These are phyloP conservation scores for Enteromius thamalakanensis DNA, from an alignment of 2,797 vertebrate species.

Conservation along the genomic window DNA sequence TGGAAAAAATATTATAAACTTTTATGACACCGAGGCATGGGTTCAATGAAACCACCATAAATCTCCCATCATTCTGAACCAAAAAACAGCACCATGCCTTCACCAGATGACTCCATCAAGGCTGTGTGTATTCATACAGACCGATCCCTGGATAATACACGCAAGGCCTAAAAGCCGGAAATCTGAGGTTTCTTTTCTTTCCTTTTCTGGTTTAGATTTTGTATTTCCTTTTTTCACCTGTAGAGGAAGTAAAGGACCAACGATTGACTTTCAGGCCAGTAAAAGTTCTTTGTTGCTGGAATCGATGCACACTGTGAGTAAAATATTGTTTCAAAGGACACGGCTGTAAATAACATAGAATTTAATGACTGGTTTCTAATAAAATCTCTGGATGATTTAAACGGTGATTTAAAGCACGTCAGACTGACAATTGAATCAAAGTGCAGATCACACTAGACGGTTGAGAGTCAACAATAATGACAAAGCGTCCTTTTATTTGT, in stretches of 20 bases:
- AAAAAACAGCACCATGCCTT: constrained; percentile 55
- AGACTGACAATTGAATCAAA: constrained; percentile 21
- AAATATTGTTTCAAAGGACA: constrained; percentile 14
- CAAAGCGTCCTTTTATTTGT: constrained; percentile 21
- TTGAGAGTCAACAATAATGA: constrained; percentile 55
- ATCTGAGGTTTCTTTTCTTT: constrained; percentile 24
- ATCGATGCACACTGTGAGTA: constrained; percentile 9
- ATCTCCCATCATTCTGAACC: constrained; percentile 58
- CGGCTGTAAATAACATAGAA: neutral
- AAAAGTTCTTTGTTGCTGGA: constrained; percentile 10
- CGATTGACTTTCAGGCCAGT: neutral
- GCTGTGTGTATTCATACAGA: constrained; percentile 42
- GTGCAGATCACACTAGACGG: constrained; percentile 10
- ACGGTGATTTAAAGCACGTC: neutral
- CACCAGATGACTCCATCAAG: constrained; percentile 56
- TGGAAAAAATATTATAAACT: constrained; percentile 70
- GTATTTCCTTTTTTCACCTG: constrained; percentile 26
- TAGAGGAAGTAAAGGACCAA: constrained; percentile 10
- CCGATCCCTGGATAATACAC: constrained; percentile 42
- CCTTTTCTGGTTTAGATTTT: constrained; percentile 11
- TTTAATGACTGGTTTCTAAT: constrained; percentile 4
- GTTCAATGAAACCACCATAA: constrained; percentile 63
- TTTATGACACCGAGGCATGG: constrained; percentile 65
- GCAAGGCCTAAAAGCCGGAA: neutral
- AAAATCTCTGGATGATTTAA: neutral